phyloP scores from a whole-genome alignment of 1,140 invertebrate genomes.

The Zaprionus ghesquierei region DNA sequence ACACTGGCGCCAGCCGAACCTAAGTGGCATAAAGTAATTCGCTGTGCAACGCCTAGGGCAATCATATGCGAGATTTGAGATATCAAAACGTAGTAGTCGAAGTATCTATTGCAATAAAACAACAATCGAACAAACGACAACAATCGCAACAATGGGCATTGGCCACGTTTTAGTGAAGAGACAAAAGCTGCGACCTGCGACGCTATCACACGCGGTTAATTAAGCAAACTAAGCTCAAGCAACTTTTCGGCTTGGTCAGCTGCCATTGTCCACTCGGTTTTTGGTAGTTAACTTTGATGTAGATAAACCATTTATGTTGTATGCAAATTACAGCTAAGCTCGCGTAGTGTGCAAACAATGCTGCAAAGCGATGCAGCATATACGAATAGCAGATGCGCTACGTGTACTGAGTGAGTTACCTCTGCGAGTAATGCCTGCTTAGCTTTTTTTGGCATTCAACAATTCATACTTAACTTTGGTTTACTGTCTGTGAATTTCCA shows the following conservation, averaged over 20 bases:
- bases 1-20: conserved; percentile 66
- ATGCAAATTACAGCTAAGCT: conserved; percentile 73
- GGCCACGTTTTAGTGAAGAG: conserved; percentile 2
- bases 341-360: conserved; percentile 45
- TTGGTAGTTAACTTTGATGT: conserved; percentile 65
- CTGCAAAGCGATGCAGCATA: conserved; percentile 44
- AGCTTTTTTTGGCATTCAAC: neutral
- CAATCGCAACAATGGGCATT: conserved; percentile 10
- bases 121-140: conserved; percentile 16
- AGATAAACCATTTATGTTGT: conserved; percentile 63
- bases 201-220: conserved; percentile 65
- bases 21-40: conserved; percentile 32
- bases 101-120: conserved; percentile 20
- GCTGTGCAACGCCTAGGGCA: conserved; percentile 1
- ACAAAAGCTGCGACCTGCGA: conserved; percentile 17
- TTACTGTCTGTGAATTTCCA: neutral
- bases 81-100: too few species aligned
- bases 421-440: neutral
- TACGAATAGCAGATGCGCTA: conserved; percentile 13
- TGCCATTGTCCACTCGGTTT: conserved; percentile 8
- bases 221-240: conserved; percentile 61
- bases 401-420: neutral
- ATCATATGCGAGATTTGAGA: neutral
- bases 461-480: too few species aligned
- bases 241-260: conserved; percentile 36